These are phyloP conservation scores for Micropterix aruncella DNA, from an alignment of 2,888 invertebrate genomes.

Conservation along the genomic window DNA sequence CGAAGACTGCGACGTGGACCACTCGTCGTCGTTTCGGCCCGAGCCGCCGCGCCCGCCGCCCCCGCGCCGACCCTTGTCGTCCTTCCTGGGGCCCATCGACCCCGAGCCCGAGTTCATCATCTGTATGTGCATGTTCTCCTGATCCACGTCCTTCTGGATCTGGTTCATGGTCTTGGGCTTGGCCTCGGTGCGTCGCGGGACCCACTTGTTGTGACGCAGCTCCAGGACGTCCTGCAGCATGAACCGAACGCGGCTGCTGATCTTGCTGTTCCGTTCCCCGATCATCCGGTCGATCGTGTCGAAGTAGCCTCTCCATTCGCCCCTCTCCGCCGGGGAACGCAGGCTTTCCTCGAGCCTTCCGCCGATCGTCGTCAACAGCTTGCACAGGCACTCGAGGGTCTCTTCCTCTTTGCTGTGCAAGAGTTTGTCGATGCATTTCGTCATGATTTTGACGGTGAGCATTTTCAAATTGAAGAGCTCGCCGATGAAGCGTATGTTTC, in stretches of 20 bases:
- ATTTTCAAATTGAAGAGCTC: slow-evolving; percentile 87
- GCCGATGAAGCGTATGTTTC: slow-evolving; percentile 75
- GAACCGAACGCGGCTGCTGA: slow-evolving; percentile 50
- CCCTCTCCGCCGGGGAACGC: slow-evolving; percentile 27
- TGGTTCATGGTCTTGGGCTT: slow-evolving; percentile 92
- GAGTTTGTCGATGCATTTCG: slow-evolving; percentile 65
- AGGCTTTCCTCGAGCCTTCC: slow-evolving; percentile 47
- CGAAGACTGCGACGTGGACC: neutral
- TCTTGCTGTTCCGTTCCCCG: slow-evolving; percentile 44
- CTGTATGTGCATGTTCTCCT: slow-evolving; percentile 63
- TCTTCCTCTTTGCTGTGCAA: slow-evolving; percentile 74
- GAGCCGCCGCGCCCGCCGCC: slow-evolving; percentile 13
- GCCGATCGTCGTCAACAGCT: slow-evolving; percentile 82
- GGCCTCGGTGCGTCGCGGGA: slow-evolving; percentile 57
- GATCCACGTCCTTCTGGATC: slow-evolving; percentile 80
- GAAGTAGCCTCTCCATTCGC: slow-evolving; percentile 42
- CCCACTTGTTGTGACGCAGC: slow-evolving; percentile 70
- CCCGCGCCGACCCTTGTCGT: slow-evolving; percentile 26
- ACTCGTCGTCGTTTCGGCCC: slow-evolving; percentile 6
- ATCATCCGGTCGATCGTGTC: slow-evolving; percentile 57
- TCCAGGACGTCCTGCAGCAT: slow-evolving; percentile 91
- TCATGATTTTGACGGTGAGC: slow-evolving; percentile 80
- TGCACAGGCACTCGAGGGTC: slow-evolving; percentile 84
- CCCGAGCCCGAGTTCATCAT: slow-evolving; percentile 18
- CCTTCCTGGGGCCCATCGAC: slow-evolving; percentile 40